Evolutionary conservation across 2,113 vertebrate species (phyloP).

Genomic region (Callaeas wilsoni): DNA sequence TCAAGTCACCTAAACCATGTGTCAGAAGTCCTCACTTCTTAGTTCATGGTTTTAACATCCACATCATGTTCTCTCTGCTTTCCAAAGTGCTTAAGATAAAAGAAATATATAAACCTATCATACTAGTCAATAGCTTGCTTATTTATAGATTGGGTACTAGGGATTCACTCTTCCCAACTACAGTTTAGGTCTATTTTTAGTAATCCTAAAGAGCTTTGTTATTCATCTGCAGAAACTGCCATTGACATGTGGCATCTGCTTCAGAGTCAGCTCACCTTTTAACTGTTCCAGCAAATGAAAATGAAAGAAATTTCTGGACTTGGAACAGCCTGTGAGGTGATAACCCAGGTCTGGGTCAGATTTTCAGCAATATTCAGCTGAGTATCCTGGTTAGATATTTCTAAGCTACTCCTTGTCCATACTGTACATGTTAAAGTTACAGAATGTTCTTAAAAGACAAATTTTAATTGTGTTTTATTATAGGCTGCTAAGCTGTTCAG

Average conservation of each 20-base stretch:
- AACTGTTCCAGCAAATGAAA: not conserved
- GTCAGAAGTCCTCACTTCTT: not conserved
- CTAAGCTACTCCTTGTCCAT: not conserved
- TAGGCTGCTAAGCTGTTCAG: not conserved
- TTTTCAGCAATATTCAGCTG: not conserved
- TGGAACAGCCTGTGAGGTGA: not conserved
- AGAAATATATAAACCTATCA: not conserved
- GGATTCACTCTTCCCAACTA: not conserved
- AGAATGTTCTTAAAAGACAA: not conserved
- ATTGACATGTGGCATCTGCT: not conserved
- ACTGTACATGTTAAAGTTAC: not conserved
- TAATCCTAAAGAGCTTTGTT: not conserved
- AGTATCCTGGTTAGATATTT: not conserved
- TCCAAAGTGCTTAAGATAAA: not conserved
- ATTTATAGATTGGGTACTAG: not conserved
- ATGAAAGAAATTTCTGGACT: not conserved
- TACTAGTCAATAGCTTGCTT: not conserved
- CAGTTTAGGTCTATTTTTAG: conserved; percentile 21
- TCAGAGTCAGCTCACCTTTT: not conserved
- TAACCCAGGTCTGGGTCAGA: not conserved
- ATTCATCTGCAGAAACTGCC: conserved; percentile 16
- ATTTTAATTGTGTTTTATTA: not conserved
- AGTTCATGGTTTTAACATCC: not conserved
- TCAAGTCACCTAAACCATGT: not conserved
- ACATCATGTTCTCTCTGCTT: not conserved